Evolutionary conservation across 2,888 invertebrate species (phyloP).

Genomic region (Osedax frankpressi): DNA sequence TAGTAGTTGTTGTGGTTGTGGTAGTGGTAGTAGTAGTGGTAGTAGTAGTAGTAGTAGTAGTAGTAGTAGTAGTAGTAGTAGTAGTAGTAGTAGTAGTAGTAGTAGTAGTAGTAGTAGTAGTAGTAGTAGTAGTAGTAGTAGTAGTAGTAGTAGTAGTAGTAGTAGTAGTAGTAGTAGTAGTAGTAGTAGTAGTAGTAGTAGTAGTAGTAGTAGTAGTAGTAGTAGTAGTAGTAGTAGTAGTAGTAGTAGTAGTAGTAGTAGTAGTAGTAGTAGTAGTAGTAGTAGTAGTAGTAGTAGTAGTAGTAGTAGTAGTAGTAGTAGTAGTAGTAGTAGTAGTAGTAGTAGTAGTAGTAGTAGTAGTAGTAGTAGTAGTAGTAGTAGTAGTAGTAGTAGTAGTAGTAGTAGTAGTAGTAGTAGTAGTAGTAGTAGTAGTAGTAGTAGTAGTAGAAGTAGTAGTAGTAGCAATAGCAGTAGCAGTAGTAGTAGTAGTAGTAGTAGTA

Average conservation of each 20-base stretch:
- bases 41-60: not conserved
- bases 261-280: constrained; percentile 8
- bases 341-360: constrained; percentile 5
- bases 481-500: not conserved
- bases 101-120: not conserved
- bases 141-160: not conserved
- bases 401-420: constrained; percentile 10
- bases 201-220: constrained; percentile 2
- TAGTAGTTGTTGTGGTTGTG: constrained; percentile 2
- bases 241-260: not conserved
- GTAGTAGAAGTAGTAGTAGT: constrained; percentile 8
- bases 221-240: not conserved
- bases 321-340: constrained; percentile 3
- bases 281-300: not conserved
- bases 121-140: not conserved
- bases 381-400: constrained; percentile 8
- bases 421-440: constrained; percentile 1
- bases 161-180: constrained; percentile 2
- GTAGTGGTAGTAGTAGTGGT: constrained; percentile 10
- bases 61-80: not conserved
- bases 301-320: constrained; percentile 5
- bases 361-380: constrained; percentile 1
- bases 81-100: not conserved
- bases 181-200: not conserved
- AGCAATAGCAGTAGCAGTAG: not conserved